These are phyloP conservation scores for Poeciliopsis prolifica DNA, from an alignment of 2,113 vertebrate genomes.

Conservation along the genomic window DNA sequence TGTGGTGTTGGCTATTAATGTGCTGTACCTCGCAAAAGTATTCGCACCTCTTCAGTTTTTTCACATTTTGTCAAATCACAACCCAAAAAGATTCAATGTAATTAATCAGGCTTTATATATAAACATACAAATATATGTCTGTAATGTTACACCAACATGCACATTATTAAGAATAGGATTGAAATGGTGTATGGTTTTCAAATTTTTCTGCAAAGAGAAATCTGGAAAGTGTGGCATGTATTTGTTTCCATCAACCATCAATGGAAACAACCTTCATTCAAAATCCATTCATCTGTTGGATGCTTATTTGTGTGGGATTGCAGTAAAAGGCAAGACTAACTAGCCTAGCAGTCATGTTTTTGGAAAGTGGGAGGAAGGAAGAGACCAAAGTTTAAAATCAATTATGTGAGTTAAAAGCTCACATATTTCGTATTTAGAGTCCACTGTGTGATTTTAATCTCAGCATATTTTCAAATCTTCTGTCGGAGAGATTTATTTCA, in stretches of 20 bases:
- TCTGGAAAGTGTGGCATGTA: not conserved
- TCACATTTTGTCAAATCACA: not conserved
- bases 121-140: too few relatives aligned
- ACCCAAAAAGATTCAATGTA: not conserved
- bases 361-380: too few relatives aligned
- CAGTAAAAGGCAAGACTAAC: too few relatives aligned
- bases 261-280: not conserved
- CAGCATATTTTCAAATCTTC: too few relatives aligned
- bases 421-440: too few relatives aligned
- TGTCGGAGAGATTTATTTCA: too few relatives aligned
- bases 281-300: too few relatives aligned
- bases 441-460: too few relatives aligned
- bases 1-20: conserved; percentile 66
- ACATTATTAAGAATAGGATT: not conserved
- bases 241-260: not conserved
- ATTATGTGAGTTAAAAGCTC: too few relatives aligned
- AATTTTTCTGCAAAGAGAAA: not conserved
- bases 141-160: not conserved
- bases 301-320: too few relatives aligned
- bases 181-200: not conserved
- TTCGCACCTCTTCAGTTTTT: not conserved
- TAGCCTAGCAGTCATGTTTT: too few relatives aligned
- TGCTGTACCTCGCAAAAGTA: conserved; percentile 38
- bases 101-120: not conserved
- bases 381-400: too few relatives aligned